Percentiles rank a stretch among this genome's conserved stretches.
Conservation (phyloP, 2,113 vertebrate species). For the Hippotragus niger region DNA sequence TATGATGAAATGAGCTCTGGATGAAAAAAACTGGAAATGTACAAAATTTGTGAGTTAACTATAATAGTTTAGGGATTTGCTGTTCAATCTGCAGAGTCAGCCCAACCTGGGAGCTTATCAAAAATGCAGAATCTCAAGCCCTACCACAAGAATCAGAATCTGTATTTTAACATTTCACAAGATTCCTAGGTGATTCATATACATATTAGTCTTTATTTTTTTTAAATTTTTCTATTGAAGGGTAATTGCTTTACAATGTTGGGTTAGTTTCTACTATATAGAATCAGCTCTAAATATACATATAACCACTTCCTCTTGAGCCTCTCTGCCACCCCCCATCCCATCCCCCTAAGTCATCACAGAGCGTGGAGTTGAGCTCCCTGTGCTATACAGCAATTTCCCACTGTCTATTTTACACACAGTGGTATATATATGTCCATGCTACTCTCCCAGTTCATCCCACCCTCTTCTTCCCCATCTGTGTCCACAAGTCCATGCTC, state of each 20-base stretch:
- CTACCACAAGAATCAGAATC: neutral
- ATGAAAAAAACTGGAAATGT: neutral
- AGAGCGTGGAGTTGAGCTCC: neutral
- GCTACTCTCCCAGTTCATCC: neutral
- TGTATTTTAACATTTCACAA: neutral
- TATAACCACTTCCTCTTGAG: neutral
- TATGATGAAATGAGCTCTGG: neutral
- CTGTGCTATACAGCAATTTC: neutral
- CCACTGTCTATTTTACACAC: neutral
- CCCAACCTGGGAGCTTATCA: neutral
- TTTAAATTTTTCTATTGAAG: neutral
- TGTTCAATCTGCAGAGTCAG: neutral
- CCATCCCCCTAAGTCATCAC: neutral
- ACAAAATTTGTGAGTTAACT: neutral
- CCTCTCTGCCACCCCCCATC: neutral
- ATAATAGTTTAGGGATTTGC: neutral
- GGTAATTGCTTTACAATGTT: neutral
- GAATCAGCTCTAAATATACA: neutral
- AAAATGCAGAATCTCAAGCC: neutral
- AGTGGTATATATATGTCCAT: neutral
- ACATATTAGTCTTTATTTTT: neutral
- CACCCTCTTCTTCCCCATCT: neutral
- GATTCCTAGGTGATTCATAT: neutral
- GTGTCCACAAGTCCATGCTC: neutral
- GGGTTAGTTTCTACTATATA: neutral